Evolutionary conservation across 1,140 invertebrate species (phyloP), one percentile per base, ranked within the genome.

Genomic region (Pantala flavescens): DNA sequence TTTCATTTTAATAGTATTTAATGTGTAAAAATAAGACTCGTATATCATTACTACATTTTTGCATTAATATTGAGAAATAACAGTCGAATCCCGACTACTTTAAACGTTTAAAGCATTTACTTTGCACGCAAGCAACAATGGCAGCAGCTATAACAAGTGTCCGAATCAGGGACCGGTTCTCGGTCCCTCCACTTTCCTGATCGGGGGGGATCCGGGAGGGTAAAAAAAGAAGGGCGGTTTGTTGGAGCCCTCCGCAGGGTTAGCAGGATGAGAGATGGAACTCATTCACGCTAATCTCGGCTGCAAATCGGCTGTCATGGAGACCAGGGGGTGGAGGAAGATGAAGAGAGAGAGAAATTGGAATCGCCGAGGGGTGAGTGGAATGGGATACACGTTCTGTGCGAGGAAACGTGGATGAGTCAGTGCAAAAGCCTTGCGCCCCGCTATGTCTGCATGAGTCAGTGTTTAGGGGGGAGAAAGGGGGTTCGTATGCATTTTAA

Each of bases 261-360:
- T 16, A 36, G 49, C 16, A 21, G 16, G 49, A 63, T 63, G 49
- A 21, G 49, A 63, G 49, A 63, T 63, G 49, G n/a, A 63, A 63
- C 49, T 63, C 49, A 21, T 63, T 63, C 49, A 63, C 49, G n/a
- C 49, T 63, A 63, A 63, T 63, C 49, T 63, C 49, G n/a, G 49
- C 49, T 63, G 49, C 49, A 63, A 63, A 63, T 63, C 49, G 49
- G 49, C 16, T 63, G 49, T 63, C 49, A 63, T 63, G 49, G 49
- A 63, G 49, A 63, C 49, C 1, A 12, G n/a, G 49, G n/a, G 12
- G 49, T 3, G 49, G 16, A 63, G 1, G n/a, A 9, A 21, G 49
- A 63, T 3, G 12, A 14, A 16, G 49, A 21, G 49, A 63, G 12
- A 63, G 49, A 63, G 49, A 21, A 21, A 16, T 63, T 19, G 49